These are phyloP conservation scores for Anoplophora glabripennis DNA, from an alignment of 1,140 invertebrate species.

Conservation along the genomic window DNA sequence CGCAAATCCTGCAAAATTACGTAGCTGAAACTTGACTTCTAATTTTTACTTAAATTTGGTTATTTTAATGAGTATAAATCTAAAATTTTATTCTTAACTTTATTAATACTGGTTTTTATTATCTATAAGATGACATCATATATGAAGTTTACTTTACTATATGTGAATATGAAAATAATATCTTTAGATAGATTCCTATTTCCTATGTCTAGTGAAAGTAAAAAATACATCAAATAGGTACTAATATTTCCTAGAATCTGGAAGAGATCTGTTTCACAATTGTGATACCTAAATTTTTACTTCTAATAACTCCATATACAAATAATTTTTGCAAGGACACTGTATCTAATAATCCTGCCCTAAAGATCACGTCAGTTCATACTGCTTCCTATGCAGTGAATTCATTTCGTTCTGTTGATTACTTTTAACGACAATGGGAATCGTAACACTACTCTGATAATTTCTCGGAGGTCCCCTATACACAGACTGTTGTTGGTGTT, in stretches of 20 bases:
- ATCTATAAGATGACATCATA: too few relatives aligned
- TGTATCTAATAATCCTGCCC: constrained; percentile 10
- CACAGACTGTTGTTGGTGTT: constrained; percentile 34
- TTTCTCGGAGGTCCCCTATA: constrained; percentile 26
- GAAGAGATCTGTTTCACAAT: too few relatives aligned
- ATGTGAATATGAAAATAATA: background rate
- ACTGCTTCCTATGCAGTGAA: constrained; percentile 32
- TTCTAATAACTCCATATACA: constrained; percentile 7
- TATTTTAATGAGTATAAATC: too few relatives aligned
- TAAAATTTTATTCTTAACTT: too few relatives aligned
- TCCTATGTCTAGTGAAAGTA: background rate
- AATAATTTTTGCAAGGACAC: constrained; percentile 8
- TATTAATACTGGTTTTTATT: too few relatives aligned
- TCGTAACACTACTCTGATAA: constrained; percentile 39
- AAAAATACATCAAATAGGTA: too few relatives aligned
- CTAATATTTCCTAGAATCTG: too few relatives aligned
- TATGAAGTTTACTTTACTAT: too few relatives aligned
- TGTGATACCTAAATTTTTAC: background rate
- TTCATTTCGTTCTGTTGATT: constrained; percentile 25
- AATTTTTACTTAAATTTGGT: too few relatives aligned
- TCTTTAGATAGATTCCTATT: background rate
- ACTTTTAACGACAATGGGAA: constrained; percentile 33
- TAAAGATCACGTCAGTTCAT: constrained; percentile 40
- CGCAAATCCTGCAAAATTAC: too few relatives aligned
- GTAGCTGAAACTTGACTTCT: too few relatives aligned